Conservation (phyloP, 1,140 invertebrate genomes). For the Plutomurus gul region DNA sequence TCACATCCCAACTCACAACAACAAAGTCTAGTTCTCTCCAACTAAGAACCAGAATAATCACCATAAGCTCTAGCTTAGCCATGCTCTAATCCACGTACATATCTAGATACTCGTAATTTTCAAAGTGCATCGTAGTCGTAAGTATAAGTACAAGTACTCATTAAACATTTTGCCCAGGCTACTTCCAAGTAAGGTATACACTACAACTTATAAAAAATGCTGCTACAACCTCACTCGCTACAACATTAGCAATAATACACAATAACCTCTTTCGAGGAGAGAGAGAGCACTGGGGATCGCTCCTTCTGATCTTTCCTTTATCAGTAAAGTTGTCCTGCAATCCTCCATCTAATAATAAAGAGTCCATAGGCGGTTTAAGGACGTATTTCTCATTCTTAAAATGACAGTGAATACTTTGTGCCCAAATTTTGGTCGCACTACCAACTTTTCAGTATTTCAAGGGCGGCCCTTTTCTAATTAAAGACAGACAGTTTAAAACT, state of each 20-base stretch:
- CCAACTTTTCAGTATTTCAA: too few species aligned
- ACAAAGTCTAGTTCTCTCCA: neutral
- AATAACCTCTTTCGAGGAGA: neutral
- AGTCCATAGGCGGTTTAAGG: neutral
- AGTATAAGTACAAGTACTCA: slow-evolving; percentile 9
- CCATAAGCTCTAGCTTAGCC: neutral
- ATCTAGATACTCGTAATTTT: too few species aligned
- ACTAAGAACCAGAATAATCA: neutral
- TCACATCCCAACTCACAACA: neutral
- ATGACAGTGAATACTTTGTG: neutral
- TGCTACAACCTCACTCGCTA: neutral
- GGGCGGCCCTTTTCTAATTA: too few species aligned
- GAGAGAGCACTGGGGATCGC: neutral
- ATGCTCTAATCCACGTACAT: too few species aligned
- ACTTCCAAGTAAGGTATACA: slow-evolving; percentile 6
- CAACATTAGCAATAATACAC: neutral
- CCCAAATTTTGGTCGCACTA: neutral
- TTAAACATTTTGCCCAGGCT: slow-evolving; percentile 9
- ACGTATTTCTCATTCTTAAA: neutral
- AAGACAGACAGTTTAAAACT: too few species aligned
- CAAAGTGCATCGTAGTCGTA: neutral
- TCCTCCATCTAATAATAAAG: neutral
- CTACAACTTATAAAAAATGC: neutral
- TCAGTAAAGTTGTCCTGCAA: neutral
- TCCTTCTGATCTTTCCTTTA: neutral